phyloP scores from a whole-genome alignment of 2,797 vertebrate genomes.

The Lemur catta region DNA sequence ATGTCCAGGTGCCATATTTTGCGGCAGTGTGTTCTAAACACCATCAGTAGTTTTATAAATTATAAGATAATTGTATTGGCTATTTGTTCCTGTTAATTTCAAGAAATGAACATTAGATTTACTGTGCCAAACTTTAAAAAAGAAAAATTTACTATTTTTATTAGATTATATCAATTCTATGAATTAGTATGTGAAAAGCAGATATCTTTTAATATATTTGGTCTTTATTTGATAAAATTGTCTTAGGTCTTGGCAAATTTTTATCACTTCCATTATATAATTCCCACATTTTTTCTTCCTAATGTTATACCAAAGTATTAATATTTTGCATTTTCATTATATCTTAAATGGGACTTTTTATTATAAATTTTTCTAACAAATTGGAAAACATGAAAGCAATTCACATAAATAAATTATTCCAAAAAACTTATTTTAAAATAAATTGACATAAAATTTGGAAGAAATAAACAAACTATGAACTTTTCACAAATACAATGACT shows the following conservation, averaged over 20 bases:
- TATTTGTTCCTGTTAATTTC: neutral
- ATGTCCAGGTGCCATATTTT: neutral
- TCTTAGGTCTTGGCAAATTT: neutral
- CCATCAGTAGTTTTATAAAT: neutral
- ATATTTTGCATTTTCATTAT: neutral
- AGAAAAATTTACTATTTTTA: neutral
- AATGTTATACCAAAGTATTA: neutral
- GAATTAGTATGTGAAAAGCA: neutral
- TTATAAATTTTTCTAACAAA: constrained; percentile 8
- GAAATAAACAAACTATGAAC: constrained; percentile 24
- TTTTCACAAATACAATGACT: constrained; percentile 42
- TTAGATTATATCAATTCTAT: neutral
- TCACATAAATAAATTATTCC: neutral
- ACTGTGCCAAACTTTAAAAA: neutral
- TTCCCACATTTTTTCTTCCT: neutral
- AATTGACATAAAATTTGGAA: constrained; percentile 56
- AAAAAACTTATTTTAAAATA: constrained; percentile 41
- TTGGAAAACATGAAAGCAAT: constrained; percentile 31
- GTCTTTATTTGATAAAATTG: neutral
- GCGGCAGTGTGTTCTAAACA: neutral
- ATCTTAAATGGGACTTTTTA: constrained; percentile 6
- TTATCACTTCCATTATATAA: constrained; percentile 10
- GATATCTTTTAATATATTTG: neutral
- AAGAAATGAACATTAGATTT: neutral
- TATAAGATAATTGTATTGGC: neutral